Evolutionary conservation across 2,113 vertebrate genomes (phyloP).

Genomic region (Calidris pugnax): DNA sequence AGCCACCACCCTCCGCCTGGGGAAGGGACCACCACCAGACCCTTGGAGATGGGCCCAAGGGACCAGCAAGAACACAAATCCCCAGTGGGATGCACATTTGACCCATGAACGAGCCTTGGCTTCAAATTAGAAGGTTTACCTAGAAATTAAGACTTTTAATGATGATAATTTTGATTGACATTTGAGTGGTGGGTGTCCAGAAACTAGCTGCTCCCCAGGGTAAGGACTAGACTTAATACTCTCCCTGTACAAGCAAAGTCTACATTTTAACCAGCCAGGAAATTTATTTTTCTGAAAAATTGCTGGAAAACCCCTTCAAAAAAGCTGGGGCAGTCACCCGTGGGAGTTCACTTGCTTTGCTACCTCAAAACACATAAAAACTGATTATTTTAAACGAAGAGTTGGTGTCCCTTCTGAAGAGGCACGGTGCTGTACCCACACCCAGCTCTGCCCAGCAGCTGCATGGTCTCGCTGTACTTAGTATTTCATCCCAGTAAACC

Average conservation of each 20-base stretch:
- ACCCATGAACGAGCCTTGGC: background rate
- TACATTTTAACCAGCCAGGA: background rate
- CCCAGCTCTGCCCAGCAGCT: background rate
- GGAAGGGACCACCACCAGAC: background rate
- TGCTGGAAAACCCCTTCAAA: background rate
- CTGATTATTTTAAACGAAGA: background rate
- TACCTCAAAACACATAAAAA: background rate
- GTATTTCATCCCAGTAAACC: background rate
- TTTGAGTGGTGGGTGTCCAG: background rate
- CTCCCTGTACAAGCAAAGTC: background rate
- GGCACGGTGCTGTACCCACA: fast-evolving
- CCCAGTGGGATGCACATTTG: fast-evolving
- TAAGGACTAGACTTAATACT: no score
- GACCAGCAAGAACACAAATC: background rate
- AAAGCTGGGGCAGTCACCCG: background rate
- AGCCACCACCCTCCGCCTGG: fast-evolving
- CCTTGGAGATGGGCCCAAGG: background rate
- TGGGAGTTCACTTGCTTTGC: background rate
- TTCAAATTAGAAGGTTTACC: background rate
- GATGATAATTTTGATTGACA: background rate
- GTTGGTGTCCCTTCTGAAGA: background rate
- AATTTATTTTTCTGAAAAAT: background rate
- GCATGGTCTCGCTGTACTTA: fast-evolving
- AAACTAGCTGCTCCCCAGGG: background rate
- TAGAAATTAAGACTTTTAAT: background rate